Conservation (phyloP, 2,888 invertebrate genomes). For the Herminia tarsipennalis region DNA sequence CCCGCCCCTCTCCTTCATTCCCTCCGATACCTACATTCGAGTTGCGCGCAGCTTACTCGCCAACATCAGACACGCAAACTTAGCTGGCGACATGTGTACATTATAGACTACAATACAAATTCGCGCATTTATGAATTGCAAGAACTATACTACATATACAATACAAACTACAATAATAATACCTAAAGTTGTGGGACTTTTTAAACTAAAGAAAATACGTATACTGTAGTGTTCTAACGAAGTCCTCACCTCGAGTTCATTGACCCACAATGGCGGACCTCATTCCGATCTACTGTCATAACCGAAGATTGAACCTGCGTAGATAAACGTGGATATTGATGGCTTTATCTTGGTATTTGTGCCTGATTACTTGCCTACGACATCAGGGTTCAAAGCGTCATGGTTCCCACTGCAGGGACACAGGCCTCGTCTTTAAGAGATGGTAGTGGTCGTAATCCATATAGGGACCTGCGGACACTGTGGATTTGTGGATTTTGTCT, state of each 20-base stretch:
- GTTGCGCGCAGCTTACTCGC: too few relatives aligned
- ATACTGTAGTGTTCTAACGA: background rate
- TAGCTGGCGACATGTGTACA: too few relatives aligned
- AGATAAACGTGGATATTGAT: slow-evolving; percentile 10
- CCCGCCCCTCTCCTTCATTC: too few relatives aligned
- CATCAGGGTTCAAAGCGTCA: too few relatives aligned
- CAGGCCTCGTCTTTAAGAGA: too few relatives aligned
- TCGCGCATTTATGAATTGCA: slow-evolving; percentile 3
- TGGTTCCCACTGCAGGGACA: too few relatives aligned
- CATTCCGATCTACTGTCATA: slow-evolving; percentile 16
- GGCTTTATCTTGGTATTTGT: background rate
- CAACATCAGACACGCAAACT: too few relatives aligned
- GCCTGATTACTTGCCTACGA: too few relatives aligned
- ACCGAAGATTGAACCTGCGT: slow-evolving; percentile 18
- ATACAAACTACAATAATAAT: background rate
- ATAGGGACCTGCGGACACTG: too few relatives aligned
- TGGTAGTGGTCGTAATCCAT: too few relatives aligned
- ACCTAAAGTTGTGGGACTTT: background rate
- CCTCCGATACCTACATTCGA: too few relatives aligned
- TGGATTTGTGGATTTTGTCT: too few relatives aligned
- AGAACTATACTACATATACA: background rate
- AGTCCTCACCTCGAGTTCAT: slow-evolving; percentile 1
- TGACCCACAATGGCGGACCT: background rate
- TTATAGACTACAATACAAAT: slow-evolving; percentile 2
- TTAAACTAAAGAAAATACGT: background rate